phyloP scores from a whole-genome alignment of 2,797 vertebrate genomes.

The Arctocebus calabarensis region DNA sequence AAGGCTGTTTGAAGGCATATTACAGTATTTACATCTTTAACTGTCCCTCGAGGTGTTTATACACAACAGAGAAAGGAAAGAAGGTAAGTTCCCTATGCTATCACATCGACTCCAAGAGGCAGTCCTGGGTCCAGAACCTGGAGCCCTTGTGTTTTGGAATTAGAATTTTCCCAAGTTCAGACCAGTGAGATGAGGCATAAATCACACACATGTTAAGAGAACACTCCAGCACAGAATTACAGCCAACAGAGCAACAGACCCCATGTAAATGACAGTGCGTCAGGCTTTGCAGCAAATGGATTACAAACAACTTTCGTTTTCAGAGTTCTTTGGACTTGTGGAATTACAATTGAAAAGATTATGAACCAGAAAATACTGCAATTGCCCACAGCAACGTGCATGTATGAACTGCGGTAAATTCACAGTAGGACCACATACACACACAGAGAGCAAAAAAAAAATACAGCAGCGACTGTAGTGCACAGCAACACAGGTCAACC shows the following conservation, averaged over 20 bases:
- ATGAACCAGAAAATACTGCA: not conserved
- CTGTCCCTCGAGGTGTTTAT: not conserved
- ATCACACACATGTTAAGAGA: rapidly evolving
- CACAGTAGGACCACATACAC: no score
- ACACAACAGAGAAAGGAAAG: not conserved
- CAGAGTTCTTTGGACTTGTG: not conserved
- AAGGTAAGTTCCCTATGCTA: not conserved
- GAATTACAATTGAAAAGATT: not conserved
- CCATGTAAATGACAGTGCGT: rapidly evolving
- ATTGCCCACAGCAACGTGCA: rapidly evolving
- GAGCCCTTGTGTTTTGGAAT: not conserved
- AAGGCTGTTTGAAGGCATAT: not conserved
- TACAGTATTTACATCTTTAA: not conserved
- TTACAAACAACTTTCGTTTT: not conserved
- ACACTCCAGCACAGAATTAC: rapidly evolving
- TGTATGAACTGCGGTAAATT: rapidly evolving
- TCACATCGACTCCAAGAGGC: not conserved
- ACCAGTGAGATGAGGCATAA: not conserved
- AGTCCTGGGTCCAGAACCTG: not conserved
- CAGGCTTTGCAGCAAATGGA: rapidly evolving
- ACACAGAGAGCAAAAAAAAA: rapidly evolving
- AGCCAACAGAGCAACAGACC: rapidly evolving
- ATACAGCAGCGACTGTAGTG: rapidly evolving
- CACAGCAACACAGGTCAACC: not conserved
- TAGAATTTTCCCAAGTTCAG: not conserved